phyloP scores from a whole-genome alignment of 1,140 invertebrate genomes.

The Cyphomyrmex costatus region DNA sequence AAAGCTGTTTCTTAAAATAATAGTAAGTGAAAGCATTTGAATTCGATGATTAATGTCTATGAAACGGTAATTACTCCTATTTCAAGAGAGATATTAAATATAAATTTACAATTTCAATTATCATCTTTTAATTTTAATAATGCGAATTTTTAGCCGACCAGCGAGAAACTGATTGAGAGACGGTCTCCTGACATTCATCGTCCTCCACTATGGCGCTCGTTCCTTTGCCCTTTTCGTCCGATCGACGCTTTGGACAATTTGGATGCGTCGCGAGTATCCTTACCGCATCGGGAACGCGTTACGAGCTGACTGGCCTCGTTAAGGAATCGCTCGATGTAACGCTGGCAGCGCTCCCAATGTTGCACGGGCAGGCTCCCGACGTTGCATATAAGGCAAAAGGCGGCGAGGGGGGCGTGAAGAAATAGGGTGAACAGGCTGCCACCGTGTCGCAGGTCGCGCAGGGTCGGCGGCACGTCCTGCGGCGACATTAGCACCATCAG shows the following conservation, averaged over 20 bases:
- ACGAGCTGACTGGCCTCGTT: constrained; percentile 95
- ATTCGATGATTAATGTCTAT: background rate
- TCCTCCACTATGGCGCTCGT: background rate
- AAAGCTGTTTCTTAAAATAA: background rate
- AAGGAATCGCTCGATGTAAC: constrained; percentile 95
- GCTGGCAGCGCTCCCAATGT: constrained; percentile 96
- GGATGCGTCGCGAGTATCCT: constrained; percentile 78
- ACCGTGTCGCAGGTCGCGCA: constrained; percentile 96
- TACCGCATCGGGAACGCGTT: constrained; percentile 94
- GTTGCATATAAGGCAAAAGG: constrained; percentile 97
- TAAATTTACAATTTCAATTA: constrained; percentile 5
- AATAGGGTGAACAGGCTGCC: constrained; percentile 98
- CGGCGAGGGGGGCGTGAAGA: constrained; percentile 97
- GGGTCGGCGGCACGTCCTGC: constrained; percentile 94
- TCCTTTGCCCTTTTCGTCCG: background rate
- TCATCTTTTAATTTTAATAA: background rate
- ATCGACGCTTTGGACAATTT: constrained; percentile 25
- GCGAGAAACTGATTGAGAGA: background rate
- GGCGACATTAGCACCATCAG: constrained; percentile 97
- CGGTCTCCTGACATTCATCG: background rate
- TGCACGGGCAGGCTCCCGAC: constrained; percentile 94
- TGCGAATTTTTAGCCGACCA: background rate
- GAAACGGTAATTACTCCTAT: background rate
- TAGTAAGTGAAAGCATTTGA: background rate
- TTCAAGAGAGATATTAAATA: background rate